Base-by-base conservation (phyloP, 2,113 vertebrate genomes). In the Corythornis vintsioides region DNA sequence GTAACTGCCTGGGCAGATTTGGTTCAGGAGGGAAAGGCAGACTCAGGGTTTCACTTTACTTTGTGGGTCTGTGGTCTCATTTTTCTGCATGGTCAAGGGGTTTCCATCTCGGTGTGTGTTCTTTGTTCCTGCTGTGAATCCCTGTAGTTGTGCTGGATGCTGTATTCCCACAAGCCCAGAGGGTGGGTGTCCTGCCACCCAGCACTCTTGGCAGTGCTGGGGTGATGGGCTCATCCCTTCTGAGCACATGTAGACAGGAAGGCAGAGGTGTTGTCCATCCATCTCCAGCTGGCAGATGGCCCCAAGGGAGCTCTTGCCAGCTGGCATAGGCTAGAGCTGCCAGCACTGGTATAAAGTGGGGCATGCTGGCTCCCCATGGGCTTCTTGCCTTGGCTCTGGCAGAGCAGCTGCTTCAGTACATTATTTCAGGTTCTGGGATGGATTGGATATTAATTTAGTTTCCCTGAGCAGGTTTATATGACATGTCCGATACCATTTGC, bases 191-290 rank as follows among this genome's bases (percentile, higher is more conserved):
- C 65, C n/a, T 45, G 50, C 84, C 3, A 16, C 40, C 79, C 3
- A 2, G 3, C 5, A 3, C 6, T 24, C 25, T 13, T 8, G 3
- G 73, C 7, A 0, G 24, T 50, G 76, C 18, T 5, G 1, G 57
- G 38, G 28, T 0, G 15, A 10, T 80, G 66, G 61, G 29, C 61
- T 89, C 21, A 10, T 25, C 63, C 26, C 43, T 55, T 10, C 63
- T 29, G 77, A 45, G 52, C n/a, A 31, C 73, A 18, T 1, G 1
- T 45, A 52, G 38, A 19, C 43, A 63, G 48, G 65, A 48, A 60
- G 73, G 56, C 69, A 81, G 69, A 69, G 9, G 10, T 53, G 38
- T 9, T 67, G 76, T 72, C 69, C 48, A 60, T 29, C 86, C 11
- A 13, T 33, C 56, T 47, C 8, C 61, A 45, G 42, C 56, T 77